These are phyloP conservation scores for Intellagama lesueurii DNA, from an alignment of 2,797 vertebrate species.

Conservation along the genomic window DNA sequence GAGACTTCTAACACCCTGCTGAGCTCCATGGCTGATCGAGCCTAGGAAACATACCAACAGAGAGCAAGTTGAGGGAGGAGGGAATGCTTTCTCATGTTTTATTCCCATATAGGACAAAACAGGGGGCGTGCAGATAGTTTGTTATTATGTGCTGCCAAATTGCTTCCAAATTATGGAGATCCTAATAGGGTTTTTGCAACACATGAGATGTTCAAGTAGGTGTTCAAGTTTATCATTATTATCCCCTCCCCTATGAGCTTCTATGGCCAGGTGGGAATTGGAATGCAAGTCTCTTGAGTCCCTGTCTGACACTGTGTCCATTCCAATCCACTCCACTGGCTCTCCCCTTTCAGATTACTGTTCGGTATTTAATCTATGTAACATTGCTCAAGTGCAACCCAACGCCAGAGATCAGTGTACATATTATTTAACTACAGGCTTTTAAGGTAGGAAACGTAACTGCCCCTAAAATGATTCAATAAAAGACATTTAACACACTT, in stretches of 20 bases:
- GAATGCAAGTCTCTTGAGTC: not conserved
- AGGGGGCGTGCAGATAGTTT: not conserved
- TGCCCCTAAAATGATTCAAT: not conserved
- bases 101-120: not conserved
- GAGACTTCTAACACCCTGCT: conserved; percentile 31
- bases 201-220: no score
- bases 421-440: not conserved
- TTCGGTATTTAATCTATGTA: not conserved
- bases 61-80: not conserved
- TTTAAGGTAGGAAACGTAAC: not conserved
- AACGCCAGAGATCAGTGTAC: not conserved
- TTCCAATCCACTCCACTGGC: not conserved
- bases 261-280: not conserved
- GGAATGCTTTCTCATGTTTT: not conserved
- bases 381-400: not conserved
- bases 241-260: no score
- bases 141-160: no score
- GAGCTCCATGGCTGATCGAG: conserved; percentile 40
- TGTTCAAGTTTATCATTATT: no score
- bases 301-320: not conserved
- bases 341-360: not conserved
- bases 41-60: conserved; percentile 37
- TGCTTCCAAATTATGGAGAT: no score
- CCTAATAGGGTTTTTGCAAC: no score
- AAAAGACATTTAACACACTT: not conserved